Evolutionary conservation across 2,888 invertebrate species (phyloP).

Genomic region (Ceratothoa steindachneri): DNA sequence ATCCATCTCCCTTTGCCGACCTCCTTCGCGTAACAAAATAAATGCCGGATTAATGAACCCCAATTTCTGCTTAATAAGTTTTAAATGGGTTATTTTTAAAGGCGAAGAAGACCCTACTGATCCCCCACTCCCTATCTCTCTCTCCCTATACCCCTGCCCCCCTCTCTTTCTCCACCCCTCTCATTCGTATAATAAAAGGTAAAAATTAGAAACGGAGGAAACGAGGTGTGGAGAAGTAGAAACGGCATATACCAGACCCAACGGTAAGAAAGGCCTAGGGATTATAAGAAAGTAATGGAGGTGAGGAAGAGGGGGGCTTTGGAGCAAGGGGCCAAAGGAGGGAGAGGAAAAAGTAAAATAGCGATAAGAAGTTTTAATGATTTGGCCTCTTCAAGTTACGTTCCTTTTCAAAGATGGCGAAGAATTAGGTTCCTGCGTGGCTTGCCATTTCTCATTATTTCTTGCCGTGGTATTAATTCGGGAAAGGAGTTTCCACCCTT

Average conservation of each 20-base stretch:
- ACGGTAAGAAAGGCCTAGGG: too few relatives aligned
- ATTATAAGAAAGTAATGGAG: too few relatives aligned
- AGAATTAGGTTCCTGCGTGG: too few relatives aligned
- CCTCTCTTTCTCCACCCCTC: constrained; percentile 44
- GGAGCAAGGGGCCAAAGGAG: background rate
- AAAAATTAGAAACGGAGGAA: background rate
- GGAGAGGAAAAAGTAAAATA: background rate
- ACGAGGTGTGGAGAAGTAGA: too few relatives aligned
- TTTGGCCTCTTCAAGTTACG: too few relatives aligned
- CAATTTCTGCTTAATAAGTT: constrained; percentile 17
- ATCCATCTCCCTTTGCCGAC: constrained; percentile 14
- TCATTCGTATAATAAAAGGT: constrained; percentile 23
- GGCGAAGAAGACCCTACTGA: background rate
- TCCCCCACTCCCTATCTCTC: constrained; percentile 48
- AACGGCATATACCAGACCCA: too few relatives aligned
- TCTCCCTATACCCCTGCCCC: constrained; percentile 30
- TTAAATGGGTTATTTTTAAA: background rate
- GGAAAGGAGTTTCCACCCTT: too few relatives aligned
- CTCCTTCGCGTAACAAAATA: background rate
- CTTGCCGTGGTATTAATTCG: too few relatives aligned
- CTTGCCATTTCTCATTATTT: too few relatives aligned
- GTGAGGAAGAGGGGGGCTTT: background rate
- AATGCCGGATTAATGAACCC: background rate
- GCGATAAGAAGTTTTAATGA: background rate
- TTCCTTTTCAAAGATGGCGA: too few relatives aligned